Conservation (phyloP, 2,888 invertebrate species). For the Lycophotia porphyrea region DNA sequence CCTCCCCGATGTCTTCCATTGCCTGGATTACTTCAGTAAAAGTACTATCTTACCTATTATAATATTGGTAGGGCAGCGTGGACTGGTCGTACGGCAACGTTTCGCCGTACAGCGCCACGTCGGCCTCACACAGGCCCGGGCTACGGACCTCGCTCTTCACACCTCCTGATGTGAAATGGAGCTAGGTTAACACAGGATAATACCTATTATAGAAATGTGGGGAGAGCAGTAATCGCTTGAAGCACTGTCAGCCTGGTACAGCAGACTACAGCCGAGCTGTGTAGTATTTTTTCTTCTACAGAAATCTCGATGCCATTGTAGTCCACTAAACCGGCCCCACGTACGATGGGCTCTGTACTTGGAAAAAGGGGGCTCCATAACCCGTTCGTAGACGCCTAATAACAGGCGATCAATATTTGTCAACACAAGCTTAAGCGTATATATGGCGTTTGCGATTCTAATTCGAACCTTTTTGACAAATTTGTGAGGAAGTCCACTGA, state of each 20-base stretch:
- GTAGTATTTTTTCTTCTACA: neutral
- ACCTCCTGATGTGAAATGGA: constrained; percentile 76
- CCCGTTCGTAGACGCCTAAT: neutral
- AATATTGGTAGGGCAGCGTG: constrained; percentile 93
- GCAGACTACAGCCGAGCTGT: neutral
- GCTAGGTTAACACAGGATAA: neutral
- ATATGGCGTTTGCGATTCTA: too few species aligned
- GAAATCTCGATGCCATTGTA: neutral
- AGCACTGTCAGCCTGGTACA: neutral
- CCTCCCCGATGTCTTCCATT: neutral
- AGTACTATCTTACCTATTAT: constrained; percentile 90
- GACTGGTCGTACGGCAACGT: constrained; percentile 89
- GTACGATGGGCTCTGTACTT: neutral
- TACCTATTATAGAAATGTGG: neutral
- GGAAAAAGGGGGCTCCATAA: neutral
- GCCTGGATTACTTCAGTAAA: neutral
- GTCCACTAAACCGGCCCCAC: neutral
- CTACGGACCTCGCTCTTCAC: constrained; percentile 94
- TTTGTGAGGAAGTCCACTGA: too few species aligned
- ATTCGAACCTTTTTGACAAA: too few species aligned
- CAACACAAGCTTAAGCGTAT: too few species aligned
- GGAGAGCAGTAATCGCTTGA: neutral
- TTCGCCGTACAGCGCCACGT: constrained; percentile 88
- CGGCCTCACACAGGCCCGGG: constrained; percentile 91
- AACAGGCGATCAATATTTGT: neutral